Conservation (phyloP, 1,140 invertebrate genomes). For the Drosophila repleta region DNA sequence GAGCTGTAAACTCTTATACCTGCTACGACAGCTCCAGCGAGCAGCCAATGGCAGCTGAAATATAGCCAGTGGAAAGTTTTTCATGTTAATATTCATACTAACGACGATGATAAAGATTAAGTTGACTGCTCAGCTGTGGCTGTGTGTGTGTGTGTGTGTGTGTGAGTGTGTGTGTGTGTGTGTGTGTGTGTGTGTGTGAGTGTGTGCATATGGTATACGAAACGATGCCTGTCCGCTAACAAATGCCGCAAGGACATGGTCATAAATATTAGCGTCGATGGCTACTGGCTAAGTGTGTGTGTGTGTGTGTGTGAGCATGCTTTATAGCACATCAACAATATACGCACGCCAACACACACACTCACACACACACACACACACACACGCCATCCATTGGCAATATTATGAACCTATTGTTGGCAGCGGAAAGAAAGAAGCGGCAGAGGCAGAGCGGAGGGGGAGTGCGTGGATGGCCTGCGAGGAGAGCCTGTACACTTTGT, state of each 20-base stretch:
- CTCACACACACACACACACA: conserved; percentile 10
- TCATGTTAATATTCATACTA: conserved; percentile 24
- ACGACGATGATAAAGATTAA: conserved; percentile 43
- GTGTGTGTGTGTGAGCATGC: conserved; percentile 18
- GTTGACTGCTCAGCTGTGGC: conserved; percentile 11
- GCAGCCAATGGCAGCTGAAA: conserved; percentile 11
- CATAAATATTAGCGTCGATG: conserved; percentile 68
- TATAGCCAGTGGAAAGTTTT: conserved; percentile 13
- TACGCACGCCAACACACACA: conserved; percentile 3
- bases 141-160: background rate
- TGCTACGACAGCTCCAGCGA: conserved; percentile 7
- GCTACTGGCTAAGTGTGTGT: conserved; percentile 2
- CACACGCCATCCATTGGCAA: conserved; percentile 13
- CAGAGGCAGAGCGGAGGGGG: background rate
- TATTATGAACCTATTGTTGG: conserved; percentile 37
- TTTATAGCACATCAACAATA: conserved; percentile 6
- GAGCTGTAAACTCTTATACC: too few relatives aligned
- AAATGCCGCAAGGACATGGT: conserved; percentile 37
- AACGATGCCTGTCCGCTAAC: conserved; percentile 22
- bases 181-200: background rate
- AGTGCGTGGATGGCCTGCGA: conserved; percentile 16
- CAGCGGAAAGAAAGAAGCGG: background rate
- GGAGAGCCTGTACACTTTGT: conserved; percentile 44
- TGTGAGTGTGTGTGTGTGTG: conserved; percentile 13
- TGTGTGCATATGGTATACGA: conserved; percentile 28